A percentile compares a stretch with the other conserved stretches of the same genome.
Conservation (phyloP, 2,113 vertebrate species). For the Sakesphorus luctuosus region DNA sequence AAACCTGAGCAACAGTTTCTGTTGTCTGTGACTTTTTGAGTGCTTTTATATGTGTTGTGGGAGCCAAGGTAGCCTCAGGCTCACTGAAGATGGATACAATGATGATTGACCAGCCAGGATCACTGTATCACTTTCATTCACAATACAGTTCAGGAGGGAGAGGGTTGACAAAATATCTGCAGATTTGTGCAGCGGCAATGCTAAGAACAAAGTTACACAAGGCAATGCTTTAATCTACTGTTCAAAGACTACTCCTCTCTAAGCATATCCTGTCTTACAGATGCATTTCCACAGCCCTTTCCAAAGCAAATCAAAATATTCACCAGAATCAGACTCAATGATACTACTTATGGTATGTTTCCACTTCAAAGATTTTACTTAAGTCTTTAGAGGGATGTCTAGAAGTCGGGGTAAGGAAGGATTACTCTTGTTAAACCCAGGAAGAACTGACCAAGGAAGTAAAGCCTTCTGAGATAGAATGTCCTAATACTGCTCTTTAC, state of each 20-base stretch:
- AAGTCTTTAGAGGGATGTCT: neutral
- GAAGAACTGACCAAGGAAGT: neutral
- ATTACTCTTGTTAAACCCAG: neutral
- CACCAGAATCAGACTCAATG: fast-evolving
- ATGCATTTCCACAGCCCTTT: neutral
- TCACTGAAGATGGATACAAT: neutral
- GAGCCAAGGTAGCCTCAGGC: neutral
- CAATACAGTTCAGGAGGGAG: neutral
- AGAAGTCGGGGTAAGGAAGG: neutral
- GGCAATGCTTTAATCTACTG: neutral
- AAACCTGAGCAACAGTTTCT: neutral
- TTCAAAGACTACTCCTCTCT: neutral
- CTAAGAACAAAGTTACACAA: neutral
- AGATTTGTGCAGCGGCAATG: neutral
- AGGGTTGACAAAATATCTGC: neutral
- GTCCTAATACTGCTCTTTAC: neutral
- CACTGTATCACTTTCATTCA: neutral
- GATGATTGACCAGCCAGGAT: neutral
- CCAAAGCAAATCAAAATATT: neutral
- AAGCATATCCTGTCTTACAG: neutral
- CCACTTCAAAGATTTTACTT: neutral
- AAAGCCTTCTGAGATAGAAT: neutral
- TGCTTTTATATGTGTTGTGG: neutral
- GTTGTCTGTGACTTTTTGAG: neutral
- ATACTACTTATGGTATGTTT: neutral